Base-by-base conservation (phyloP, 2,797 vertebrate genomes). In the Sardinella longiceps region DNA sequence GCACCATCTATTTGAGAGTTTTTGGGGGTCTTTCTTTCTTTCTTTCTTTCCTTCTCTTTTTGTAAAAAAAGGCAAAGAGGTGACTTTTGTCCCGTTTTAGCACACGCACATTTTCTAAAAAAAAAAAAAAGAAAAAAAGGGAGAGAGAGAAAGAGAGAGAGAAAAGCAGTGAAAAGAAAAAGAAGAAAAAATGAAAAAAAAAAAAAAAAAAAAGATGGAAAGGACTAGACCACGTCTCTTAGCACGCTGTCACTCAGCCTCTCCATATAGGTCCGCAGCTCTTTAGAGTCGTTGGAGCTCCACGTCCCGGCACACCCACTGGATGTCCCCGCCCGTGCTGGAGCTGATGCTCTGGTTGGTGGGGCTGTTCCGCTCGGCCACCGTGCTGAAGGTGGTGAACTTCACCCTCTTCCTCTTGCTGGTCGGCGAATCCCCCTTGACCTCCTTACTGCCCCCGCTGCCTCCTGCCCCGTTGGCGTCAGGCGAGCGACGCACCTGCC, bases 371-470 rank as follows among this genome's bases (percentile, higher is more conserved):
- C 93, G 94, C 45, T 97, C 96, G 0, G 96, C 97, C 84, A 97
- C 95, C 86, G 97, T 95, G 84, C 97, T 97, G 91, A 99, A 99
- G 0, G 97, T 97, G 30, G 96, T 96, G 88, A 99, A 99, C 93
- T 98, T 97, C 25, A 99, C 98, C 70, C 97, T 92, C 95, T 98
- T 99, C 91, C 97, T 94, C 91, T 95, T 96, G 88, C 96, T 98
- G 25, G 97, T 96, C 3, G 98, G 98, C 0, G 97, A 97, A 83
- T 97, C 96, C 0, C 91, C 89, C 89, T 94, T 97, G 89, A 93
- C 93, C 70, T 97, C 96, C 91, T 95, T 96, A 2, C 18, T 33
- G 11, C 70, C 70, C 18, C 37, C 70, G 23, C 14, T 18, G 18
- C 70, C 33, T 23, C 70, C 33, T 9, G 30, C 33, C 30, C 18